phyloP scores from a whole-genome alignment of 53 echinoderm and acorn worm species.

The Zoroaster sp. region DNA sequence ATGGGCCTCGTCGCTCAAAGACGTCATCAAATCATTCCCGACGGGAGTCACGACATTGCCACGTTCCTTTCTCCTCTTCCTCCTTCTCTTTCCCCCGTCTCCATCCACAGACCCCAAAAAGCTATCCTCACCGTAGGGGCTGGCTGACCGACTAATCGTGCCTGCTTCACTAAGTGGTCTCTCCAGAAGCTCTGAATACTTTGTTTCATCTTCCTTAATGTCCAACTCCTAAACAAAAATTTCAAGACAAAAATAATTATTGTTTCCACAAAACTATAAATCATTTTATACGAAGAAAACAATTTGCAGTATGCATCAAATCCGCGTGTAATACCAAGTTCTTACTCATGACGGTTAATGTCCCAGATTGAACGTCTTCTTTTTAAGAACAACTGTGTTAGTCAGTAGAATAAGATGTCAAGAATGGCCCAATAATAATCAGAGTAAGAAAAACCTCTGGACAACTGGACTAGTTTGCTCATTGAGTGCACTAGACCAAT shows the following conservation, averaged over 20 bases:
- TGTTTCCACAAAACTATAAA: too few species aligned
- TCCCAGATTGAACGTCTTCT: too few species aligned
- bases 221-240: conserved; percentile 30
- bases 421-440: too few species aligned
- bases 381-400: too few species aligned
- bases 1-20: conserved; percentile 2
- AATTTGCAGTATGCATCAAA: too few species aligned
- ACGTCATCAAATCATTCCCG: neutral
- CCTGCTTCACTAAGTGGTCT: neutral
- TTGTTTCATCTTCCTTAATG: neutral
- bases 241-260: neutral
- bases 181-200: neutral
- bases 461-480: neutral
- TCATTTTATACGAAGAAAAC: too few species aligned
- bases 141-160: neutral
- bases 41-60: conserved; percentile 34
- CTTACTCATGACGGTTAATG: too few species aligned
- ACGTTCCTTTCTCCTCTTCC: conserved; percentile 7
- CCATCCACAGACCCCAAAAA: neutral
- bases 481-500: neutral
- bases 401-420: too few species aligned
- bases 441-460: neutral
- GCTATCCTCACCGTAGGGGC: conserved; percentile 20
- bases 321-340: too few species aligned
- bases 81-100: conserved; percentile 9